These are phyloP conservation scores for Dipodomys merriami DNA, from an alignment of 2,113 vertebrate species.

Conservation along the genomic window DNA sequence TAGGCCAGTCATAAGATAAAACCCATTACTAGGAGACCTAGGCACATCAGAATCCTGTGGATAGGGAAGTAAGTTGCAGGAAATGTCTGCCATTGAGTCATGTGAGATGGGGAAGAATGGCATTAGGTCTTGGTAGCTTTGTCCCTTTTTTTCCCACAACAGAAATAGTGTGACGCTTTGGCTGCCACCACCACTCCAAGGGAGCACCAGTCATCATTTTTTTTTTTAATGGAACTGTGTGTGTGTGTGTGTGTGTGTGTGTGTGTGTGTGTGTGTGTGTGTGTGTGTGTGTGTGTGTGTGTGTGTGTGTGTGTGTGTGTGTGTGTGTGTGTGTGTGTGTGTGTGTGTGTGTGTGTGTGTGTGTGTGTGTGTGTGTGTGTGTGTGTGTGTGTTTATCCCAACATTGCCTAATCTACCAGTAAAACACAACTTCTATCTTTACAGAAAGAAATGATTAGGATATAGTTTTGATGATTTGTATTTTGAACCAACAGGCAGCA, in stretches of 20 bases:
- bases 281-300: not conserved
- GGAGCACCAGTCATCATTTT: not conserved
- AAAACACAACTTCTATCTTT: not conserved
- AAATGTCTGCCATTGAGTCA: not conserved
- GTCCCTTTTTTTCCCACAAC: not conserved
- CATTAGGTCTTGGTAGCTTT: not conserved
- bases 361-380: no score
- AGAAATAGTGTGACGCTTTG: not conserved
- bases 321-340: not conserved
- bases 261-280: no score
- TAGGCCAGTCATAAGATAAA: not conserved
- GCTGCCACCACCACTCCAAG: not conserved
- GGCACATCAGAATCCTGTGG: not conserved
- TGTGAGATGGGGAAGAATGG: not conserved
- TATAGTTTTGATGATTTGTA: slow-evolving; percentile 13
- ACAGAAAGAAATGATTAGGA: slow-evolving; percentile 14
- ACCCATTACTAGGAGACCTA: not conserved
- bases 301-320: not conserved
- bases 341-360: not conserved
- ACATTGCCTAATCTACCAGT: not conserved
- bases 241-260: no score
- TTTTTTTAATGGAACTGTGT: not conserved
- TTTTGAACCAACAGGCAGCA: slow-evolving; percentile 89
- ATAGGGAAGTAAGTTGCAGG: not conserved
- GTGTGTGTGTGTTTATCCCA: no score